A percentile compares a stretch with the other conserved stretches of the same genome.
Conservation (phyloP, 2,888 invertebrate genomes). For the Trichogramma evanescens region DNA sequence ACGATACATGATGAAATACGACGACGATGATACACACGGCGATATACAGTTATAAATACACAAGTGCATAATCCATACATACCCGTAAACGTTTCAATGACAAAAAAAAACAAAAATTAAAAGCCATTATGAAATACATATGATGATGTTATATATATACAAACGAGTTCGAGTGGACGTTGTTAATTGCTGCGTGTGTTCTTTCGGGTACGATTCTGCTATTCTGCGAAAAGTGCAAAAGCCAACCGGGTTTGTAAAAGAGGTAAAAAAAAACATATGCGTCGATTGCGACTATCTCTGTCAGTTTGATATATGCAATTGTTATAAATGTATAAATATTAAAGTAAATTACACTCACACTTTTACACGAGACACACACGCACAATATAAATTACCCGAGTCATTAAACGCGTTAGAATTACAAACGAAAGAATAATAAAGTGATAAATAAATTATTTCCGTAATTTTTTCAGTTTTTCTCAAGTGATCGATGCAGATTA, state of each 20-base stretch:
- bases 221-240: not conserved
- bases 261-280: constrained; percentile 1
- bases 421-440: constrained; percentile 10
- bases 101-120: constrained; percentile 4
- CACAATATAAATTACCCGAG: constrained; percentile 5
- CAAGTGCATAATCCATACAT: not conserved
- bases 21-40: not conserved
- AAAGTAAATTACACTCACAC: not conserved
- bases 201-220: too few relatives aligned
- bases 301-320: constrained; percentile 12
- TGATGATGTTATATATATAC: too few relatives aligned
- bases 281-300: constrained; percentile 11
- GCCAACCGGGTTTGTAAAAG: constrained; percentile 12
- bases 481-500: too few relatives aligned
- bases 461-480: constrained; percentile 15
- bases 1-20: not conserved
- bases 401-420: not conserved
- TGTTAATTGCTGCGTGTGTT: too few relatives aligned
- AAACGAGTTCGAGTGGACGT: too few relatives aligned
- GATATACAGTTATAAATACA: constrained; percentile 2
- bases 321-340: constrained; percentile 8
- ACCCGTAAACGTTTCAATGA: constrained; percentile 13
- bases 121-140: not conserved
- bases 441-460: constrained; percentile 12
- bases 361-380: constrained; percentile 2